phyloP scores from a whole-genome alignment of 1,140 invertebrate genomes.

The Drosophila tristis region DNA sequence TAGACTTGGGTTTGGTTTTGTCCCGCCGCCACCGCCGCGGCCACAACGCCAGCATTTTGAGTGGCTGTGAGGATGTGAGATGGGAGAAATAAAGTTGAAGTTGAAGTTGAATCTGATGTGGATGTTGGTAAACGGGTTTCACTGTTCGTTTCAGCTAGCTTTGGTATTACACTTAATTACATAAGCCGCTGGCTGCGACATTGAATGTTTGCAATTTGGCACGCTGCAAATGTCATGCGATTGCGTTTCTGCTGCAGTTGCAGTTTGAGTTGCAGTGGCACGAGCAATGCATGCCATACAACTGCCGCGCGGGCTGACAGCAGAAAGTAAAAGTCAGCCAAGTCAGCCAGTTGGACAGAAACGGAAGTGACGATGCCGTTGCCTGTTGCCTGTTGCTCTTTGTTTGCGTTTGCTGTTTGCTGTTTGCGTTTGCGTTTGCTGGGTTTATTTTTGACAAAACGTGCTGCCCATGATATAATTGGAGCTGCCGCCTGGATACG shows the following conservation, averaged over 20 bases:
- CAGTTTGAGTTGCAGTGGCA: conserved; percentile 18
- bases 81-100: conserved; percentile 6
- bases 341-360: conserved; percentile 33
- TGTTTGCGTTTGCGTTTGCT: conserved; percentile 1
- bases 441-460: conserved; percentile 48
- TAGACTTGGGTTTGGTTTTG: conserved; percentile 85
- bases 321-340: conserved; percentile 71
- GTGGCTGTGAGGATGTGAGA: conserved; percentile 46
- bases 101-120: conserved; percentile 11
- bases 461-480: conserved; percentile 55
- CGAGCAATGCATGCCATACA: conserved; percentile 1
- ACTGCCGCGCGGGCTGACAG: conserved; percentile 36
- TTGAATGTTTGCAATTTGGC: conserved; percentile 71
- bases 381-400: conserved; percentile 18
- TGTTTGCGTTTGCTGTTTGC: conserved; percentile 21
- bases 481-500: conserved; percentile 45
- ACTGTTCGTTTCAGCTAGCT: not conserved
- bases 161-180: conserved; percentile 50
- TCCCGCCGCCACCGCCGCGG: conserved; percentile 64
- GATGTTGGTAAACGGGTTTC: conserved; percentile 60
- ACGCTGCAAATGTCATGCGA: conserved; percentile 73
- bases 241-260: conserved; percentile 46
- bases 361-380: conserved; percentile 58
- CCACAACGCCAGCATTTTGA: conserved; percentile 68
- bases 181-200: conserved; percentile 65